These are phyloP conservation scores for Anoplolepis gracilipes DNA, from an alignment of 1,140 invertebrate species.

Conservation along the genomic window DNA sequence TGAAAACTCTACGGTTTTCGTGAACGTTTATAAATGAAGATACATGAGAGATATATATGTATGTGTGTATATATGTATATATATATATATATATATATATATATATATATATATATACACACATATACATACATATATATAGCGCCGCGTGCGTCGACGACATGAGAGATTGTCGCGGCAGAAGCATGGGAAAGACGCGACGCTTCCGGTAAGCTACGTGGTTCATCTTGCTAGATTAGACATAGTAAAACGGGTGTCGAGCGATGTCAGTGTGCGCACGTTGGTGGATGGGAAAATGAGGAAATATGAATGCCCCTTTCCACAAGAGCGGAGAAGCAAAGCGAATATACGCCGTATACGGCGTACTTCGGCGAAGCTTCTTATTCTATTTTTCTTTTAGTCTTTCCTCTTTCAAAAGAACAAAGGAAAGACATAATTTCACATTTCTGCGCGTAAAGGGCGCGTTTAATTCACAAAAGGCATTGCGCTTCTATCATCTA, in stretches of 20 bases:
- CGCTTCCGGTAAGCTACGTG: constrained; percentile 14
- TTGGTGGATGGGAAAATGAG: constrained; percentile 44
- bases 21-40: constrained; percentile 16
- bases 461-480: constrained; percentile 40
- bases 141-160: background rate
- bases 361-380: constrained; percentile 4
- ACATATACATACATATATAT: no score
- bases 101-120: no score
- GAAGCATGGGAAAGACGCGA: constrained; percentile 31
- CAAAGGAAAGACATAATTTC: constrained; percentile 8
- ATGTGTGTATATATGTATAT: no score
- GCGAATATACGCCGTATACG: background rate
- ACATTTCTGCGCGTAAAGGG: constrained; percentile 2
- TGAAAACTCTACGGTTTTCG: constrained; percentile 18
- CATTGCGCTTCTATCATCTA: background rate
- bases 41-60: no score
- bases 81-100: no score
- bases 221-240: constrained; percentile 53
- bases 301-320: constrained; percentile 50
- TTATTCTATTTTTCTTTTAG: background rate
- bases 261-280: constrained; percentile 10
- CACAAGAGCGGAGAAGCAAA: background rate
- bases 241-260: constrained; percentile 21
- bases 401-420: constrained; percentile 15
- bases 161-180: constrained; percentile 24